phyloP scores from a whole-genome alignment of 2,797 vertebrate genomes.

The Cheracebus regulus region DNA sequence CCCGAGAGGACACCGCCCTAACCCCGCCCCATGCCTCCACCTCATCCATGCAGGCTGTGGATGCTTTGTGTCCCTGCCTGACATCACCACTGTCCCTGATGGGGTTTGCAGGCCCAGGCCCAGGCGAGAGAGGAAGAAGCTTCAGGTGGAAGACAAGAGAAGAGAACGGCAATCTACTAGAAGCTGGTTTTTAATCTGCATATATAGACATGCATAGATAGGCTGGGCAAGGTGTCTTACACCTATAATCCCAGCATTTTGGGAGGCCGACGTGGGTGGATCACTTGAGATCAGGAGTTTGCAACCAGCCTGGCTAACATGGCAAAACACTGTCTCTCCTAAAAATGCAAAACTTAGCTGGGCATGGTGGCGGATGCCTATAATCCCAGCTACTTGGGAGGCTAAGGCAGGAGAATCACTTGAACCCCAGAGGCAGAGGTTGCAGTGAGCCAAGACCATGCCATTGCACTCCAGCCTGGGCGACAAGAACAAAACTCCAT shows the following conservation, averaged over 20 bases:
- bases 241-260: background rate
- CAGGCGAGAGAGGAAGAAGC: background rate
- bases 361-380: background rate
- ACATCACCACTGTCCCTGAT: background rate
- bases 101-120: background rate
- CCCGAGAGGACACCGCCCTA: background rate
- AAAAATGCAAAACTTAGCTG: background rate
- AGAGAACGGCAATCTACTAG: background rate
- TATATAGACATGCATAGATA: background rate
- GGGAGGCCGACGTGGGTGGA: background rate
- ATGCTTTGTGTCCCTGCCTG: background rate
- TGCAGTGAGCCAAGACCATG: accelerated
- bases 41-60: background rate
- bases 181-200: background rate
- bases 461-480: background rate
- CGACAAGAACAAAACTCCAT: too few species aligned
- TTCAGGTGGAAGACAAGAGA: background rate
- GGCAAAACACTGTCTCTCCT: background rate
- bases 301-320: background rate
- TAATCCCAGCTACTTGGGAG: background rate
- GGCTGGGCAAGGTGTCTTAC: background rate
- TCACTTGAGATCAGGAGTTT: background rate
- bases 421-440: background rate
- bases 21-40: background rate
- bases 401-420: background rate